A percentile compares a stretch with the other conserved stretches of the same genome.
Evolutionary conservation across 2,797 vertebrate species (phyloP).

Genomic region (Argentina silus): DNA sequence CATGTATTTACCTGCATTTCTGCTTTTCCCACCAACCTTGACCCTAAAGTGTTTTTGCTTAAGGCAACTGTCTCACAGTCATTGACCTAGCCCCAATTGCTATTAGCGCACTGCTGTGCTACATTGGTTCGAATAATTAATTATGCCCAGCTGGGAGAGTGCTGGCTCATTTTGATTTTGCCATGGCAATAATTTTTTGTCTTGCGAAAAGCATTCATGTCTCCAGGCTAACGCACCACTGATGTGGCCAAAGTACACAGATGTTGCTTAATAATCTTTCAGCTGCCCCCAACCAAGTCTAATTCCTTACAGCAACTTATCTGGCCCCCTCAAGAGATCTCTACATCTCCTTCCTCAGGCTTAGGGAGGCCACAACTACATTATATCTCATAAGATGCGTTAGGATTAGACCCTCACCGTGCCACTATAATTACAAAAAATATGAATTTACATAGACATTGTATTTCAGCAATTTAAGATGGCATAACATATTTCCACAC

Average conservation of each 20-base stretch:
- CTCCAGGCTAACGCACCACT: background rate
- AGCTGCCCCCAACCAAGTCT: background rate
- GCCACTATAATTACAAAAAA: no score
- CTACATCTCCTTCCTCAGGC: background rate
- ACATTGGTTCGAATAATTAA: constrained; percentile 7
- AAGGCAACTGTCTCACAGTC: background rate
- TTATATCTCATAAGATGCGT: no score
- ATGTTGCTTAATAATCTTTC: background rate
- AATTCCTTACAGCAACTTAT: background rate
- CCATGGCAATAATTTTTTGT: background rate
- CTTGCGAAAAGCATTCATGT: background rate
- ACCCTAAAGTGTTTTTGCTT: background rate
- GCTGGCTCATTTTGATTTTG: background rate
- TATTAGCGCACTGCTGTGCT: background rate
- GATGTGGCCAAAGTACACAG: background rate
- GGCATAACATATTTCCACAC: no score
- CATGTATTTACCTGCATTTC: no score
- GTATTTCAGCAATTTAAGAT: no score
- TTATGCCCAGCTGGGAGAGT: constrained; percentile 4
- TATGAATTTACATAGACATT: no score
- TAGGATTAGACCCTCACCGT: no score
- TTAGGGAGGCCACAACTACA: background rate
- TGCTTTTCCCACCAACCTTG: background rate
- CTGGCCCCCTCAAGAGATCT: background rate
- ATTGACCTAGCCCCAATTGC: background rate